These are phyloP conservation scores for Corythornis cristatus DNA, from an alignment of 2,113 vertebrate species.

Conservation along the genomic window DNA sequence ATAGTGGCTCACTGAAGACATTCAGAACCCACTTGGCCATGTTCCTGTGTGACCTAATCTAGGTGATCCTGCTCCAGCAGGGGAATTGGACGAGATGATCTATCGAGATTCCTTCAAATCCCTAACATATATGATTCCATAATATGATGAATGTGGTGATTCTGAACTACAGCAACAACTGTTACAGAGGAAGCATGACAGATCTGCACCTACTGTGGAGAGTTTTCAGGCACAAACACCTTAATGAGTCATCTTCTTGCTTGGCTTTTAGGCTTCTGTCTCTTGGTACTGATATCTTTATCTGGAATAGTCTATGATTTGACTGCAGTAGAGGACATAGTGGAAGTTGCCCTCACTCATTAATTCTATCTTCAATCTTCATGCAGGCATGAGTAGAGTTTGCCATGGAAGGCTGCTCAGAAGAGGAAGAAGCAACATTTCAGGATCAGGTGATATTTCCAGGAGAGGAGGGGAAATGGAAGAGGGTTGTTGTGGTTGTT, in stretches of 20 bases:
- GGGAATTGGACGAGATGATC: too few relatives aligned
- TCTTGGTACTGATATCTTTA: background rate
- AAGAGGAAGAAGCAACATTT: background rate
- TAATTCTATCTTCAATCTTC: background rate
- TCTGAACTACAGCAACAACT: background rate
- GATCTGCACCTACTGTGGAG: background rate
- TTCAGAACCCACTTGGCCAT: too few relatives aligned
- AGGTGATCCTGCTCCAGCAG: too few relatives aligned
- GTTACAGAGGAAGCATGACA: background rate
- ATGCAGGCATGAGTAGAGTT: background rate
- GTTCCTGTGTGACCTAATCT: too few relatives aligned
- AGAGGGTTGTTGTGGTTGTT: background rate
- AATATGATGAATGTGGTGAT: background rate
- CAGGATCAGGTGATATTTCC: background rate
- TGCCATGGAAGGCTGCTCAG: background rate
- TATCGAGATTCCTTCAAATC: too few relatives aligned
- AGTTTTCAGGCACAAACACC: background rate
- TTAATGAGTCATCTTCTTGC: background rate
- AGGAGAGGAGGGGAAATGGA: background rate
- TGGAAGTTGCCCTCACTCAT: background rate
- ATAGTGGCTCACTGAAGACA: too few relatives aligned
- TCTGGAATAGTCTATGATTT: background rate
- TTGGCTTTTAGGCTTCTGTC: background rate
- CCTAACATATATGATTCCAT: too few relatives aligned
- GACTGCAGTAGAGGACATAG: background rate